phyloP scores from a whole-genome alignment of 1,140 invertebrate species.

The Zaprionus africanus region DNA sequence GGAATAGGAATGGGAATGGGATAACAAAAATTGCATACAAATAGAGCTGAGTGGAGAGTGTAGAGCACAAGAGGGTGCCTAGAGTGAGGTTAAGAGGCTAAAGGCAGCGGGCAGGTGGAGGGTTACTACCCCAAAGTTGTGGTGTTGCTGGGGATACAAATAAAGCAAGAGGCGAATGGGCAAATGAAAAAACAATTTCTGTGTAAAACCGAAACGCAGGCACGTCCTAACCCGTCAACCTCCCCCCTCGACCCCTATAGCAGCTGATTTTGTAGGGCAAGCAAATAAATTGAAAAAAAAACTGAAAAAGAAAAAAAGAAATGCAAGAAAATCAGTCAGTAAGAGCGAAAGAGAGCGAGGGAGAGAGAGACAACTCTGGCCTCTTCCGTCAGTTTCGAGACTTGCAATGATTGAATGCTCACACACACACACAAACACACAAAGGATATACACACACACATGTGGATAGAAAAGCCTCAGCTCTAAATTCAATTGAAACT shows the following conservation, averaged over 20 bases:
- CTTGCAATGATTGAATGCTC: slow-evolving; percentile 78
- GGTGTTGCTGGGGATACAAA: slow-evolving; percentile 21
- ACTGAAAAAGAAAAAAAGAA: slow-evolving; percentile 17
- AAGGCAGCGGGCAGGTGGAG: neutral
- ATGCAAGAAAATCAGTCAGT: slow-evolving; percentile 59
- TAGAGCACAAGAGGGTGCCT: neutral
- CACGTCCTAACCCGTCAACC: slow-evolving; percentile 49
- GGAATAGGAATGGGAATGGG: slow-evolving; percentile 4
- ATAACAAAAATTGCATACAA: slow-evolving; percentile 56
- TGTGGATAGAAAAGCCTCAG: slow-evolving; percentile 39
- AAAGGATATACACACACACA: neutral
- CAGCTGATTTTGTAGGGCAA: slow-evolving; percentile 70
- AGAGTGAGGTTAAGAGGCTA: neutral
- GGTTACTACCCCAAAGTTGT: slow-evolving; percentile 17
- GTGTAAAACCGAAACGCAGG: slow-evolving; percentile 65
- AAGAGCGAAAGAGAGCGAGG: neutral
- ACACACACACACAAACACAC: slow-evolving; percentile 39
- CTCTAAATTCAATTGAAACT: slow-evolving; percentile 78
- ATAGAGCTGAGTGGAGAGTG: slow-evolving; percentile 34
- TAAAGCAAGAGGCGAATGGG: slow-evolving; percentile 45
- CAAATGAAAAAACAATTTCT: slow-evolving; percentile 77
- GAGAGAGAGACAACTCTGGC: slow-evolving; percentile 19
- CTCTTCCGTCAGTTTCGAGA: slow-evolving; percentile 50
- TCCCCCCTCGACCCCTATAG: neutral
- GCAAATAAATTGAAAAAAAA: slow-evolving; percentile 74